These are phyloP conservation scores for Oreocharis arfaki DNA, from an alignment of 2,113 vertebrate genomes.

Conservation along the genomic window DNA sequence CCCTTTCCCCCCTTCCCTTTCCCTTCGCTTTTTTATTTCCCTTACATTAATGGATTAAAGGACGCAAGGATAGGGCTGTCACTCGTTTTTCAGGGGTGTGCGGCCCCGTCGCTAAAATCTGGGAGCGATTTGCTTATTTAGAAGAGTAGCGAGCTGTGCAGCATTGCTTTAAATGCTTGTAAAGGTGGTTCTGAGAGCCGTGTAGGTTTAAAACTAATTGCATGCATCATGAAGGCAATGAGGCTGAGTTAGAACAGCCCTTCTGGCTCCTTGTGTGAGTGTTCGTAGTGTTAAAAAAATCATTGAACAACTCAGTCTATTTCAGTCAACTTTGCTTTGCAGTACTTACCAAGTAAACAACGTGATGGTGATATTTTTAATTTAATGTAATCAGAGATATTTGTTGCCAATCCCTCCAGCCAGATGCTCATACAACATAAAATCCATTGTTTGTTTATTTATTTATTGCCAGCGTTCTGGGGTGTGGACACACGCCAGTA, in stretches of 20 bases:
- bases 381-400: rapidly evolving
- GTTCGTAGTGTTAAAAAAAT: background rate
- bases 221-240: rapidly evolving
- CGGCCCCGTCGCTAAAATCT: background rate
- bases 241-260: background rate
- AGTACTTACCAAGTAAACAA: rapidly evolving
- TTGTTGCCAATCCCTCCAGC: background rate
- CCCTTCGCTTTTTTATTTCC: background rate
- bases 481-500: background rate
- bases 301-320: rapidly evolving
- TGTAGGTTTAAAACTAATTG: background rate
- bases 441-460: background rate
- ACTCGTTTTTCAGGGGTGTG: rapidly evolving
- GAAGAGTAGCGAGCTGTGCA: rapidly evolving
- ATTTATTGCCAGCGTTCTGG: background rate
- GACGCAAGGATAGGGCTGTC: rapidly evolving
- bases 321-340: background rate
- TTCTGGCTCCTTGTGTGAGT: background rate
- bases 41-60: rapidly evolving
- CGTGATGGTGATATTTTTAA: rapidly evolving
- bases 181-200: no score
- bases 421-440: background rate
- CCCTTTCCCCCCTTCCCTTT: background rate
- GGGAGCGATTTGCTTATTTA: no score
- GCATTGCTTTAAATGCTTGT: background rate